phyloP scores from a whole-genome alignment of 2,797 vertebrate species.

The Myiotriccus ornatus region DNA sequence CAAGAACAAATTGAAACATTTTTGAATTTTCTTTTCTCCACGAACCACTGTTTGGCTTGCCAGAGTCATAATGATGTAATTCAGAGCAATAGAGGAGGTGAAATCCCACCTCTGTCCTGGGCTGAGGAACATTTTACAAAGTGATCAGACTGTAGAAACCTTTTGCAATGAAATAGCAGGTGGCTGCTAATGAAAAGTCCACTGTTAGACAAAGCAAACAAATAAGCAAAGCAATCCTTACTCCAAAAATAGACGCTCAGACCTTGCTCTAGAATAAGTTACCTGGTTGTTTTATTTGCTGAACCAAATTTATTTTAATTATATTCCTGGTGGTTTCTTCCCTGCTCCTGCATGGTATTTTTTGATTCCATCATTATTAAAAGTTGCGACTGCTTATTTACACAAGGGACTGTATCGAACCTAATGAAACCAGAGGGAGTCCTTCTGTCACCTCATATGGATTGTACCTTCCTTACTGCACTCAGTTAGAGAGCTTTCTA shows the following conservation, averaged over 20 bases:
- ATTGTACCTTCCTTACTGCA: rapidly evolving
- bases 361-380: background rate
- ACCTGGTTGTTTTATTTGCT: background rate
- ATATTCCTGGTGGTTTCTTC: background rate
- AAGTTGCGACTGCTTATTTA: background rate
- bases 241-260: background rate
- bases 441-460: background rate
- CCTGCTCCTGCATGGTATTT: background rate
- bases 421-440: background rate
- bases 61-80: background rate
- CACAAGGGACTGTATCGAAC: background rate
- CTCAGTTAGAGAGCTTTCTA: background rate
- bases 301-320: background rate
- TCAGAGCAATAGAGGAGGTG: background rate
- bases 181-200: background rate
- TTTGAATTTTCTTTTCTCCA: background rate
- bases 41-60: background rate
- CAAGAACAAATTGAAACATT: background rate
- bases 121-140: background rate
- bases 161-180: background rate
- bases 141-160: background rate
- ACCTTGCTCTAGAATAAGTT: background rate
- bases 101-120: background rate
- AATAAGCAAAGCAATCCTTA: background rate
- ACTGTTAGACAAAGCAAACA: background rate